A percentile compares a stretch with the other conserved stretches of the same genome.
Conservation (phyloP, 1,140 invertebrate species). For the Brevipalpus yothersi region DNA sequence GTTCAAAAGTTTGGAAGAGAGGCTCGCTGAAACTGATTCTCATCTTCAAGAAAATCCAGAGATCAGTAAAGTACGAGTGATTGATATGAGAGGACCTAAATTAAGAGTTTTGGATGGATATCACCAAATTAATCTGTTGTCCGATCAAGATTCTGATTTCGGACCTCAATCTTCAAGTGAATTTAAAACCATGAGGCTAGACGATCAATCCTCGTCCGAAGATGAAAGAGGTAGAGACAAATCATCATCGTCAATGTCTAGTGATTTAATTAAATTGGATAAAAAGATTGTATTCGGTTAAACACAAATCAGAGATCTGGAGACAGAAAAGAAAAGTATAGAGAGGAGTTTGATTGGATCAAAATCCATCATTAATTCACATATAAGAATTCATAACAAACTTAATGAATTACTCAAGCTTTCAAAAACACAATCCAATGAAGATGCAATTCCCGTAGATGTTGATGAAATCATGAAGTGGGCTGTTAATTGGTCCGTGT, state of each 20-base stretch:
- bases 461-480: neutral
- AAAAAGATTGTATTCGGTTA: conserved; percentile 84
- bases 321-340: neutral
- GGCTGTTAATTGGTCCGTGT: neutral
- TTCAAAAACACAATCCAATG: neutral
- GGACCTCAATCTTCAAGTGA: too few species aligned
- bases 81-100: conserved; percentile 93
- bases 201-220: conserved; percentile 14
- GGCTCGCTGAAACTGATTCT: conserved; percentile 44
- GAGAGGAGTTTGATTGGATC: too few species aligned
- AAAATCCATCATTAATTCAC: too few species aligned
- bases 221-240: conserved; percentile 55
- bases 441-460: neutral
- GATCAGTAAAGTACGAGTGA: conserved; percentile 69
- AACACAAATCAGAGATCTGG: conserved; percentile 43
- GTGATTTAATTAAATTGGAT: conserved; percentile 72
- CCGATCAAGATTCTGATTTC: conserved; percentile 19
- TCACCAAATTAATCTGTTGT: conserved; percentile 40
- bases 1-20: conserved; percentile 65
- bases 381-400: neutral
- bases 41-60: conserved; percentile 8
- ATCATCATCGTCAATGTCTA: too few species aligned
- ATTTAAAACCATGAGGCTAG: conserved; percentile 20
- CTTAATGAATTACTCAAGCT: neutral
- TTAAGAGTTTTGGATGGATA: conserved; percentile 79